Evolutionary conservation across 1,140 invertebrate genomes (phyloP).

Genomic region (Pristionchus pacificus): DNA sequence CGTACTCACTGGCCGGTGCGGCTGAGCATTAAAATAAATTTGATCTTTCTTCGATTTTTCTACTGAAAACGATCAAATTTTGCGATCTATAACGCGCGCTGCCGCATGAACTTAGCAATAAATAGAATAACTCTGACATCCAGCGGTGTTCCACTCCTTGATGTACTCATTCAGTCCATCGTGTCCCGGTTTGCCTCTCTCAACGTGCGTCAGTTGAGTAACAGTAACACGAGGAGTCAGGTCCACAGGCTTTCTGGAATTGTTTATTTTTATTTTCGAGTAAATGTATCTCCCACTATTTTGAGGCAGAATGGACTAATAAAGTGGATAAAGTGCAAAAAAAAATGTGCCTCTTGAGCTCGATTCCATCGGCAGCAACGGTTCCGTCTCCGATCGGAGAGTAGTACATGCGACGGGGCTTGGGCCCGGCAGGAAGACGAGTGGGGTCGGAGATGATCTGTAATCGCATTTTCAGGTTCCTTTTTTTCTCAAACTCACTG

Average conservation of each 20-base stretch:
- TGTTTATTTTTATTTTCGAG: not conserved
- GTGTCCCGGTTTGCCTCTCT: slow-evolving; percentile 43
- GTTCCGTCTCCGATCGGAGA: slow-evolving; percentile 56
- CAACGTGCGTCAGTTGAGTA: slow-evolving; percentile 53
- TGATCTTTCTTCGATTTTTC: slow-evolving; percentile 4
- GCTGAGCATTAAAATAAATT: no score
- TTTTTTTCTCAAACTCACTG: not conserved
- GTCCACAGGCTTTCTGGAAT: slow-evolving; percentile 41
- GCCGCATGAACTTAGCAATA: no score
- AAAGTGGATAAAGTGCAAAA: not conserved
- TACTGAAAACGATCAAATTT: slow-evolving; percentile 11
- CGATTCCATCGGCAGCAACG: slow-evolving; percentile 54
- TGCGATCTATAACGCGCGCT: no score
- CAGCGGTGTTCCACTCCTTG: slow-evolving; percentile 43
- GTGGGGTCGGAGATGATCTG: slow-evolving; percentile 26
- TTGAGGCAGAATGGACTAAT: not conserved
- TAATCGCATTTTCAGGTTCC: not conserved
- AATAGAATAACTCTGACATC: slow-evolving; percentile 19
- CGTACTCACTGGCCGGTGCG: slow-evolving; percentile 22
- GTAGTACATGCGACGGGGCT: slow-evolving; percentile 47
- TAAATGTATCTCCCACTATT: not conserved
- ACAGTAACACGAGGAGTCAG: slow-evolving; percentile 49
- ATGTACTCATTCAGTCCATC: slow-evolving; percentile 48
- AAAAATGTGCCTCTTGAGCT: slow-evolving; percentile 40
- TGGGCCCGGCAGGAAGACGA: slow-evolving; percentile 42